phyloP scores from a whole-genome alignment of 2,888 invertebrate species.

The Acronicta psi region DNA sequence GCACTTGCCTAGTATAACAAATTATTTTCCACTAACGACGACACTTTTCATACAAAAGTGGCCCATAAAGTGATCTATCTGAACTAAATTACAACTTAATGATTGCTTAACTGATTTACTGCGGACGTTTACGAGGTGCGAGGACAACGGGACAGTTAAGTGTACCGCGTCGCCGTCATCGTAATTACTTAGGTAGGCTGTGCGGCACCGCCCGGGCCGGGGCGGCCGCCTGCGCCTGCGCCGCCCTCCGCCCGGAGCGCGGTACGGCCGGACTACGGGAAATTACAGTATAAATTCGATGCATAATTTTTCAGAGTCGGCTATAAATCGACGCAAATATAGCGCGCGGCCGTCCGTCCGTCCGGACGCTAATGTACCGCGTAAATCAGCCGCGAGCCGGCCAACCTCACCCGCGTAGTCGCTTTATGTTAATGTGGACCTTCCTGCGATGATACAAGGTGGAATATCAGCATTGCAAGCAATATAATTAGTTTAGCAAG shows the following conservation, averaged over 20 bases:
- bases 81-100: slow-evolving; percentile 15
- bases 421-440: slow-evolving; percentile 12
- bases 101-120: slow-evolving; percentile 17
- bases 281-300: slow-evolving; percentile 65
- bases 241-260: slow-evolving; percentile 20
- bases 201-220: slow-evolving; percentile 17
- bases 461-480: slow-evolving; percentile 1
- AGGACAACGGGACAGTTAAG: slow-evolving; percentile 18
- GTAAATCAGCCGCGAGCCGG: slow-evolving; percentile 70
- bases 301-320: slow-evolving; percentile 70
- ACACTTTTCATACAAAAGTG: slow-evolving; percentile 3
- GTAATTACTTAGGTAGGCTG: slow-evolving; percentile 4
- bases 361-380: slow-evolving; percentile 74
- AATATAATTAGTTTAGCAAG: slow-evolving; percentile 42
- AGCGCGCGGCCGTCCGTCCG: slow-evolving; percentile 56
- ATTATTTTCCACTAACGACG: neutral
- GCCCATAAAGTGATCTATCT: slow-evolving; percentile 11
- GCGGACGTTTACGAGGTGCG: neutral
- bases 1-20: too few relatives aligned
- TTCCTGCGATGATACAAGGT: slow-evolving; percentile 18
- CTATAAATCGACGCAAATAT: slow-evolving; percentile 70
- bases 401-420: slow-evolving; percentile 4
- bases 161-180: slow-evolving; percentile 3
- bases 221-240: slow-evolving; percentile 29
- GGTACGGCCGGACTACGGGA: slow-evolving; percentile 17